Evolutionary conservation across 2,797 vertebrate genomes (phyloP), one percentile per base, ranked within the genome.

Genomic region (Tinamus major): DNA sequence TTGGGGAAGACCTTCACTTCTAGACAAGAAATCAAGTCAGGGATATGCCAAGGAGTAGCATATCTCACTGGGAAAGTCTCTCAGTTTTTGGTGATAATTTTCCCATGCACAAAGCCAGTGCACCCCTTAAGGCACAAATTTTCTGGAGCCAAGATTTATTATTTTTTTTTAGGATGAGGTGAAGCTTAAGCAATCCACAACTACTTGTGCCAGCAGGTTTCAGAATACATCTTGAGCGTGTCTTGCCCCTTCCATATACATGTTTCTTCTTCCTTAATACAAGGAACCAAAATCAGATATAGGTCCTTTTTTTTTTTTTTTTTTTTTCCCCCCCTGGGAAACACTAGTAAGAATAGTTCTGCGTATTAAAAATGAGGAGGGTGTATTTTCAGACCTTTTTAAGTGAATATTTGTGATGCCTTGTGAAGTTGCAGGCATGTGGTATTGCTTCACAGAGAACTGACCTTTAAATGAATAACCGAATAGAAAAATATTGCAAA

Each of bases 391-490:
- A 84, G 85, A 19, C 49, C 7, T 21, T 70, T 63, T 71, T 26
- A 33, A n/a, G 53, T 26, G 65, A 87, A 3, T n/a, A 3, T 31
- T 41, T 42, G 13, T 27, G 63, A 16, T 24, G 4, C 26, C 67
- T 88, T 74, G 3, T 82, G 79, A 72, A 84, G 74, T 74, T 92
- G 8, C 24, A 39, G 1, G 2, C 27, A 3, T 2, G 5, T 75
- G 27, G 29, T 41, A 31, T 10, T 86, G 62, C 76, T 92, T 83
- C 61, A 51, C 53, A 92, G 81, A 72, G 64, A 23, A 82, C 76
- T 88, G 85, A 86, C 71, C 67, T 95, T 78, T 85, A 72, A 48
- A 67, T 53, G 68, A 89, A 92, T 87, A 92, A 65, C 9, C 55
- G 35, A 75, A 33, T n/a, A 51, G 67, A 16, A 69, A n/a, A 82